phyloP scores from a whole-genome alignment of 2,888 invertebrate species.

The Pseudoips prasinana region DNA sequence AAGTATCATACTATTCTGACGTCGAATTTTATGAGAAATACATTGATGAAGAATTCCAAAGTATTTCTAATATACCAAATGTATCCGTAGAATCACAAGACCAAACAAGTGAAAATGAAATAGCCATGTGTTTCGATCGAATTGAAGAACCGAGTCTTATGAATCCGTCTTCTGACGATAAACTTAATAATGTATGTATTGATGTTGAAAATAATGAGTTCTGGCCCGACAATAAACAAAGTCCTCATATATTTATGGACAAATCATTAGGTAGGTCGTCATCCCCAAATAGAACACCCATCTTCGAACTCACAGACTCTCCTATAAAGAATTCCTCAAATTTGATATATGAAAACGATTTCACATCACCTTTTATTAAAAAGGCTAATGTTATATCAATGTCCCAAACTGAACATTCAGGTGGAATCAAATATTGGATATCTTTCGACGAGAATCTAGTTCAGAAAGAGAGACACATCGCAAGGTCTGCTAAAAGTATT shows the following conservation, averaged over 20 bases:
- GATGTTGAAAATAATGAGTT: too few relatives aligned
- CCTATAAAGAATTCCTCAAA: constrained; percentile 40
- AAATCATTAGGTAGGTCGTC: constrained; percentile 34
- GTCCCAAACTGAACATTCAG: constrained; percentile 62
- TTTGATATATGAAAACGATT: constrained; percentile 11
- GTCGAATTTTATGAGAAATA: constrained; percentile 6
- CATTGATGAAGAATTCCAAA: constrained; percentile 13
- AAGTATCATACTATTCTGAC: not conserved
- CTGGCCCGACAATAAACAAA: too few relatives aligned
- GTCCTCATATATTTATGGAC: too few relatives aligned
- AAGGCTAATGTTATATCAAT: constrained; percentile 59
- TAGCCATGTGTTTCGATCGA: constrained; percentile 6
- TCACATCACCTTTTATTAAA: constrained; percentile 58
- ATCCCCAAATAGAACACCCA: constrained; percentile 42
- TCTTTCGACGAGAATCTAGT: constrained; percentile 60
- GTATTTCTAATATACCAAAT: not conserved
- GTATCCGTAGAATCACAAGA: constrained; percentile 6
- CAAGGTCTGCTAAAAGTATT: constrained; percentile 21
- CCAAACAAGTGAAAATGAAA: constrained; percentile 5
- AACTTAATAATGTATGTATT: too few relatives aligned
- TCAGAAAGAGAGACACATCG: constrained; percentile 25
- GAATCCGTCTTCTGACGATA: too few relatives aligned
- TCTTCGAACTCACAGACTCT: constrained; percentile 52
- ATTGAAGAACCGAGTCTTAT: too few relatives aligned
- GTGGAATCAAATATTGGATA: constrained; percentile 73